Base-by-base conservation (phyloP, 2,888 invertebrate genomes). In the Trachelus troglodyta region DNA sequence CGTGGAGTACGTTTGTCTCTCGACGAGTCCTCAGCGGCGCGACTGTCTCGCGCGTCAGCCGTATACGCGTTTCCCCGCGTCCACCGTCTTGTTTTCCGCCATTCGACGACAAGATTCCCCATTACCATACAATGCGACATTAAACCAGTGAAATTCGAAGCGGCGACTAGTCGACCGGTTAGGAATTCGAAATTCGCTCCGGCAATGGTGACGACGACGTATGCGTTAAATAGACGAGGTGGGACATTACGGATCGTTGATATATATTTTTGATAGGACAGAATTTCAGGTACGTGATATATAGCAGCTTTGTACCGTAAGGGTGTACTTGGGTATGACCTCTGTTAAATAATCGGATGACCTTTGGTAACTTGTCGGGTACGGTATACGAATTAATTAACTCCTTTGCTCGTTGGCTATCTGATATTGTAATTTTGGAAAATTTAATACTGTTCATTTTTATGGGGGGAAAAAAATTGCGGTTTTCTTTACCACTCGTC, bases 1-100 rank as follows among this genome's bases (percentile, higher is more conserved):
- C 73, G 75, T 71, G 79, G 35, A 40, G 40, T 40, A 23, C 56
- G 23, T 56, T 56, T 56, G 56, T 56, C 56, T 40, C 40, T 9
- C 9, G 56, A 9, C 9, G 9, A 56, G 23, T 56, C 6, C 4
- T 9, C 2, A 23, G 56, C 23, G 56, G 40, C 15, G 15, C 40
- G 40, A 40, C 40, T 15, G 40, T 40, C 15, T 40, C 35, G 35
- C 35, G 35, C 12, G 35, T 35, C 40, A 40, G 40, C 15, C 15
- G 4, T 40, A 6, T 6, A 40, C 15, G 15, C 15, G 40, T 40
- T 40, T 40, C 40, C 40, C 40, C 12, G 12, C 40, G 15, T 15
- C 4, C 15, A 4, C 4, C 40, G 9, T 56, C 23, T 56, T 56
- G 9, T 23, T 23, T 23, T 56, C 2, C 56, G 56, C 23, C 56